Percentiles rank a stretch among this genome's conserved stretches.
Evolutionary conservation across 2,113 vertebrate species (phyloP).

Genomic region (Hucho hucho): DNA sequence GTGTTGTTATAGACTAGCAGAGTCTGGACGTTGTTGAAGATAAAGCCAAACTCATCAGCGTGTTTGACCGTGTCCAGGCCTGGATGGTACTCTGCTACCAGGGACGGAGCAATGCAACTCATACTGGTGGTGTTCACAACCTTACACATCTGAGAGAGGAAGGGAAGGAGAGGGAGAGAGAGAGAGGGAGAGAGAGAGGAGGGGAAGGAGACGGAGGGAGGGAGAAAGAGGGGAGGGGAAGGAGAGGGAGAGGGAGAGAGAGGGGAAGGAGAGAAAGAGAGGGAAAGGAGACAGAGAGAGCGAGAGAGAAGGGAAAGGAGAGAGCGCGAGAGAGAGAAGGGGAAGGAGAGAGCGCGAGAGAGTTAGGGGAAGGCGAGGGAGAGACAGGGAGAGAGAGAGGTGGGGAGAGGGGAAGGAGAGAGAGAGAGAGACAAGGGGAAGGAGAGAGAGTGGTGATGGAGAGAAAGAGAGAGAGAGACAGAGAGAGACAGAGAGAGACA

Average conservation of each 20-base stretch:
- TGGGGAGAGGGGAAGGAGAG: too few relatives aligned
- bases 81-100: conserved; percentile 81
- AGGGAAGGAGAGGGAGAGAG: not conserved
- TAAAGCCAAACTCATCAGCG: conserved; percentile 93
- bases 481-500: too few relatives aligned
- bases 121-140: conserved; percentile 86
- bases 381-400: too few relatives aligned
- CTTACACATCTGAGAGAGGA: conserved; percentile 81
- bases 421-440: too few relatives aligned
- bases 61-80: conserved; percentile 86
- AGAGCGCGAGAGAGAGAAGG: too few relatives aligned
- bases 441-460: accelerated
- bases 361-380: too few relatives aligned
- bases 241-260: too few relatives aligned
- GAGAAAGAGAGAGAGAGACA: too few relatives aligned
- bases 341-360: too few relatives aligned
- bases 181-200: not conserved
- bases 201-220: too few relatives aligned
- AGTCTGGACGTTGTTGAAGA: conserved; percentile 96
- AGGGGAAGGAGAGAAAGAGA: not conserved
- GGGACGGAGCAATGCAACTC: conserved; percentile 86
- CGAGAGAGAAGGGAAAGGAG: too few relatives aligned
- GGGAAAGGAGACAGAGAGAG: accelerated
- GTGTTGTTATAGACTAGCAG: conserved; percentile 95
- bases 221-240: not conserved